A percentile compares a stretch with the other conserved stretches of the same genome.
These are phyloP conservation scores for Cladorhizidae sp. DNA, from an alignment of 37 sponge, comb jelly and placozoan genomes.

Conservation along the genomic window DNA sequence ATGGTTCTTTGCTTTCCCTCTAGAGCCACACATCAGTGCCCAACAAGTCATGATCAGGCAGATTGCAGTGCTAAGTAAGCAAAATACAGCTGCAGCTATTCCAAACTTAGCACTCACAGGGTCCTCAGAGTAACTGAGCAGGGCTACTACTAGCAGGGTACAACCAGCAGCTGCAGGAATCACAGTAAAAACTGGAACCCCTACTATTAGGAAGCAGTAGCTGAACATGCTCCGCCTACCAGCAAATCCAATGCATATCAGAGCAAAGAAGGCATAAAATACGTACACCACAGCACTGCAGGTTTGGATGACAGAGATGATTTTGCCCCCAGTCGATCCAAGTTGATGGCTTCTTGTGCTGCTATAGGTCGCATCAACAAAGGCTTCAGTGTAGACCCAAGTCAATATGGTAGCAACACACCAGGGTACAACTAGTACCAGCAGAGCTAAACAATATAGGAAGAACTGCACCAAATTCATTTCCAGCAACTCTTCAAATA, in stretches of 20 bases:
- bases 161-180: not conserved
- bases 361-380: not conserved
- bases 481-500: not conserved
- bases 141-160: not conserved
- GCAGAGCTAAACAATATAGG: not conserved
- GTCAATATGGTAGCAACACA: conserved; percentile 6
- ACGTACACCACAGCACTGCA: not conserved
- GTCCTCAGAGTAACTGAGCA: not conserved
- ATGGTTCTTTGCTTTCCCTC: conserved; percentile 8
- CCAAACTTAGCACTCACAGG: not conserved
- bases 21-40: conserved; percentile 14
- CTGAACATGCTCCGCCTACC: not conserved
- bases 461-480: not conserved
- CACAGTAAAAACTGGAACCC: not conserved
- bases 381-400: not conserved
- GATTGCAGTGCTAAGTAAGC: conserved; percentile 1
- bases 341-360: not conserved
- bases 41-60: not conserved
- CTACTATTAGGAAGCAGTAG: conserved; percentile 8
- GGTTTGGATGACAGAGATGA: not conserved
- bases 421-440: conserved; percentile 6
- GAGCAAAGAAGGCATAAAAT: not conserved
- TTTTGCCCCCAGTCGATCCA: not conserved
- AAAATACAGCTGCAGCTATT: not conserved
- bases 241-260: not conserved